Evolutionary conservation across 2,113 vertebrate genomes (phyloP), one percentile per base, ranked within the genome.

Genomic region (Colius striatus): DNA sequence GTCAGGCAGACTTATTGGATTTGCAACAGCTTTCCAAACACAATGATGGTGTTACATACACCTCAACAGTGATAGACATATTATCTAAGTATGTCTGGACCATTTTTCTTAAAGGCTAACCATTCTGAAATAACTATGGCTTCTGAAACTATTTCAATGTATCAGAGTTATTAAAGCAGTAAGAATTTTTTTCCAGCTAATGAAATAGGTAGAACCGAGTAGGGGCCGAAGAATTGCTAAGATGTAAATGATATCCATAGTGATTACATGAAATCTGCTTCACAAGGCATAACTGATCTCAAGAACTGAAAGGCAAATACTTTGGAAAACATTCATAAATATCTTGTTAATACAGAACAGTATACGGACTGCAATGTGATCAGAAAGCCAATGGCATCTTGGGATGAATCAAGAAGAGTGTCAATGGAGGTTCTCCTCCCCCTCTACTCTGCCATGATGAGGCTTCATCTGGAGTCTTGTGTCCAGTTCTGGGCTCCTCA

Each of bases 311-410:
- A 51, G 5, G 4, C 6, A 74, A 16, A 13, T 63, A 32, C 5
- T 77, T 18, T 30, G 43, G 54, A 80, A 93, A 60, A 0, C 1
- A 29, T 71, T 71, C 36, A 62, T 27, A 85, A 53, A 9, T 9
- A 48, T 51, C 8, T 70, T 10, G 53, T 10, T 30, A 67, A 41
- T 5, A 47, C 7, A 43, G 4, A 67, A 19, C 5, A 78, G 1
- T 4, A 47, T 27, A 6, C 38, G 13, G 50, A 20, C 20, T 77
- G n/a, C 38, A 80, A 16, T 2, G 0, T 15, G 63, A 3, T 20
- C 13, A 0, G 0, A 83, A 41, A 41, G 38, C 38, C 38, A 41
- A 41, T 12, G 12, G 38, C 38, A 41, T 41, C 38, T 41, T 41
- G 38, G 38, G 38, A 41, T 41, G 38, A 9, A 41, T 41, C 38